Base-by-base conservation (phyloP, 2,888 invertebrate genomes). In the Temnothorax rugatulus region DNA sequence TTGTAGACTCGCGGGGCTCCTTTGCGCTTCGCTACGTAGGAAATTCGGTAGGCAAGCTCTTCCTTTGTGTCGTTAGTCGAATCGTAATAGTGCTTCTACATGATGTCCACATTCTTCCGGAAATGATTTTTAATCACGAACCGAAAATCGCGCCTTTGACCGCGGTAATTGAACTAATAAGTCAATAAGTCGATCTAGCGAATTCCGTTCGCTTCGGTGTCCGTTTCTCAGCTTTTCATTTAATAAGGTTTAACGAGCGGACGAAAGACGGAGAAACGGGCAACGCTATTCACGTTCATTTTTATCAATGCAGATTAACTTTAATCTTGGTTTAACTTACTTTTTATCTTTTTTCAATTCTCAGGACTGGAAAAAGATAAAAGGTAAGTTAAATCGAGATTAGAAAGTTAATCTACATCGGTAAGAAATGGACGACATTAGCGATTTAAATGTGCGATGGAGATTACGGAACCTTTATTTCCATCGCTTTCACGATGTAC, bases 401-500 rank as follows among this genome's bases (percentile, higher is more conserved):
- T 34, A 34, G 29, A 29, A 34, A 0, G 34, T 34, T 34, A 34
- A 34, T 34, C 4, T 34, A 7, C 34, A 34, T 5, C 7, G 34
- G 34, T 34, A 34, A 34, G 34, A 34, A 34, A 34, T 34, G 34
- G 34, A 5, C 34, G 34, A 5, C 34, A 34, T 34, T 41, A 41
- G 25, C 21, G 34, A 66, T 34, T 69, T 47, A 73, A 66, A 13
- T 73, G 34, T 21, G 57, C 44, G 74, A 73, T 73, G 59, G 47
- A 0, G 13, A 69, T 69, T 44, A n/a, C 18, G 34, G 11, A 71
- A 18, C 34, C 38, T 81, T 29, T 4, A 18, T 71, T 79, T 71
- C 47, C 73, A 81, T 73, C 74, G 74, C 38, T 81, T 81, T 81
- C 21, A 21, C 77, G 41, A 68, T 81, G 25, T 79, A 71, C 69